These are phyloP conservation scores for Mythimna ferrago DNA, from an alignment of 2,888 invertebrate species.

Conservation along the genomic window DNA sequence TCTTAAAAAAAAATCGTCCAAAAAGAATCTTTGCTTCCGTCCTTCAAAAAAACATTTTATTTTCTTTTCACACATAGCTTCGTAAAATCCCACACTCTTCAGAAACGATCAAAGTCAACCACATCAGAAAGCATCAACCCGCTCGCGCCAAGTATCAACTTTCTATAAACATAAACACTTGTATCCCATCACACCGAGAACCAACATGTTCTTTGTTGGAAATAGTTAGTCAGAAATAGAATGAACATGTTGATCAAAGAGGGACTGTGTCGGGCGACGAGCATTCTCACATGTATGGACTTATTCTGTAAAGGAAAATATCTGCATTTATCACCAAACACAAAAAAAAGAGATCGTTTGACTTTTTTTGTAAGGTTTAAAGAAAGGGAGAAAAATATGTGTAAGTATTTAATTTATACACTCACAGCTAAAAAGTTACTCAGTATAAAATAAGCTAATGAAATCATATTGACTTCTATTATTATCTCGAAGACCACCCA, in stretches of 20 bases:
- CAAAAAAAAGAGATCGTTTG: too few species aligned
- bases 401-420: too few species aligned
- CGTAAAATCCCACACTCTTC: conserved; percentile 18
- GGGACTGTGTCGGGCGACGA: conserved; percentile 10
- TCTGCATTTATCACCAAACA: too few species aligned
- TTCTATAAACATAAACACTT: conserved; percentile 53
- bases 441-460: not conserved
- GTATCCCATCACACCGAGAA: conserved; percentile 28
- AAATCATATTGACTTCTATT: conserved; percentile 3
- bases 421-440: too few species aligned
- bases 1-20: not conserved
- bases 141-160: conserved; percentile 36
- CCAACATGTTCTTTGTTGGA: conserved; percentile 43
- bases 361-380: too few species aligned
- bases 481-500: conserved; percentile 11
- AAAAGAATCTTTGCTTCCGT: not conserved
- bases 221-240: conserved; percentile 51
- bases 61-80: conserved; percentile 7
- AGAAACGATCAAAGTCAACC: conserved; percentile 49
- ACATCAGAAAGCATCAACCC: conserved; percentile 34
- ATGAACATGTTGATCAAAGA: conserved; percentile 53
- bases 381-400: too few species aligned
- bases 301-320: conserved; percentile 38
- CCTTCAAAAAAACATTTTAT: not conserved
- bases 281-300: conserved; percentile 23